Evolutionary conservation across 1,140 invertebrate species (phyloP), one percentile per base, ranked within the genome.

Genomic region (Pachypsylla venusta): DNA sequence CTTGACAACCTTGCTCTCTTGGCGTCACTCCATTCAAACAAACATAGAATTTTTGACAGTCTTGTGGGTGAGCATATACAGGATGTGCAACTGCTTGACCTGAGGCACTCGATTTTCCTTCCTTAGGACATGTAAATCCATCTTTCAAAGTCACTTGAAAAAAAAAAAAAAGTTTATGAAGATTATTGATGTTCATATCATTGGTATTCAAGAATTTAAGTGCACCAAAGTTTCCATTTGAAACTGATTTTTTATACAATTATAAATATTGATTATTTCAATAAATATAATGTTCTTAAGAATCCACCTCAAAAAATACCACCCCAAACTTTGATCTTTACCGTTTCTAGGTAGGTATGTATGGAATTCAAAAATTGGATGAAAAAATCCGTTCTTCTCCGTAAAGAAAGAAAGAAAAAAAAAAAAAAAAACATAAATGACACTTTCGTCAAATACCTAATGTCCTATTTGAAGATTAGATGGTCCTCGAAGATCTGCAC

Each of bases 1-100:
- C 77, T 66, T 81, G 80, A 72, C 89, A 93, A 20, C 87, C 86
- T 57, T 90, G 79, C 71, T 91, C 85, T 61, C 89, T 79, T 1
- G 89, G 88, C 58, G 86, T 88, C 19, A 85, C 77, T 5, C 86
- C 86, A 70, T 88, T 91, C 60, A 92, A 74, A 71, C 90, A 93
- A 5, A 91, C 87, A 69, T 92, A 90, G 76, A 89, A 87, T 59
- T 87, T 85, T 71, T 89, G 87, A 71, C 89, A 92, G 69, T 91
- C 87, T 7, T 80, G 81, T 12, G 86, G 85, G 72, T 93, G 86
- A 1, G 87, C 76, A 70, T 82, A 93, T 66, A 87, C 87, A n/a
- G 89, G 87, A 72, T 92, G 89, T 42, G 89, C 83, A 1, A 89
- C 79, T 0, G 75, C 66, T 65, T 82, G 83, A 22, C 87, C 87